phyloP scores from a whole-genome alignment of 2,888 invertebrate genomes.

The Pyrrhosoma nymphula region DNA sequence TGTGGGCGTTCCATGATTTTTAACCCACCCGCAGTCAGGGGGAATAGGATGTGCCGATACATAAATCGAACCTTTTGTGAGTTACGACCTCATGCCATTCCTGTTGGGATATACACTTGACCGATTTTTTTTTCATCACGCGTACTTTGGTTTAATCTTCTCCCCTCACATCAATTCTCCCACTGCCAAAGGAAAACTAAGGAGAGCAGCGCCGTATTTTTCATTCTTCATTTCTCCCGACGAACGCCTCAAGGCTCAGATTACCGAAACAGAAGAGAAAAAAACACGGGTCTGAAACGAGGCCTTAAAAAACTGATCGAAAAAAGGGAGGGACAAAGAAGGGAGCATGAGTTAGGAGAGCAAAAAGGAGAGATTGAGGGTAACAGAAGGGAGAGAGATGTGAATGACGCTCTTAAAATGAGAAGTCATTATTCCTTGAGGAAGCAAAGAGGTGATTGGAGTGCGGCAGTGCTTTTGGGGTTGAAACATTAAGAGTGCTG shows the following conservation, averaged over 20 bases:
- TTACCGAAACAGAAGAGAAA: slow-evolving; percentile 34
- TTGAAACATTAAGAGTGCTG: neutral
- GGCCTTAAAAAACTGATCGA: neutral
- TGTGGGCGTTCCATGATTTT: neutral
- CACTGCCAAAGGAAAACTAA: slow-evolving; percentile 6
- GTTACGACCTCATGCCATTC: slow-evolving; percentile 24
- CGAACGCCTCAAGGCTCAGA: slow-evolving; percentile 20
- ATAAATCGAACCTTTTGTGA: slow-evolving; percentile 9
- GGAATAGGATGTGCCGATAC: neutral
- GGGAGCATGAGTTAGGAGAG: neutral
- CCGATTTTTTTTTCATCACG: slow-evolving; percentile 19
- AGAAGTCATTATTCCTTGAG: neutral
- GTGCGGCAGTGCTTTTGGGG: neutral
- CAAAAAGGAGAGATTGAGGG: neutral
- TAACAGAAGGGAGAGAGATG: neutral
- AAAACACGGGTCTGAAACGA: neutral
- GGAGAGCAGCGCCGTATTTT: neutral
- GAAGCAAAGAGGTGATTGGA: neutral
- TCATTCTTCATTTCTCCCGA: neutral
- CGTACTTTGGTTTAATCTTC: slow-evolving; percentile 37
- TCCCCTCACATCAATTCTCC: slow-evolving; percentile 45
- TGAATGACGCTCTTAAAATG: neutral
- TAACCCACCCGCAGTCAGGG: neutral
- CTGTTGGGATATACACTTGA: neutral
- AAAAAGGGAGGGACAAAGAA: neutral